A percentile compares a stretch with the other conserved stretches of the same genome.
Evolutionary conservation across 2,797 vertebrate species (phyloP).

Genomic region (Sebastes minor): DNA sequence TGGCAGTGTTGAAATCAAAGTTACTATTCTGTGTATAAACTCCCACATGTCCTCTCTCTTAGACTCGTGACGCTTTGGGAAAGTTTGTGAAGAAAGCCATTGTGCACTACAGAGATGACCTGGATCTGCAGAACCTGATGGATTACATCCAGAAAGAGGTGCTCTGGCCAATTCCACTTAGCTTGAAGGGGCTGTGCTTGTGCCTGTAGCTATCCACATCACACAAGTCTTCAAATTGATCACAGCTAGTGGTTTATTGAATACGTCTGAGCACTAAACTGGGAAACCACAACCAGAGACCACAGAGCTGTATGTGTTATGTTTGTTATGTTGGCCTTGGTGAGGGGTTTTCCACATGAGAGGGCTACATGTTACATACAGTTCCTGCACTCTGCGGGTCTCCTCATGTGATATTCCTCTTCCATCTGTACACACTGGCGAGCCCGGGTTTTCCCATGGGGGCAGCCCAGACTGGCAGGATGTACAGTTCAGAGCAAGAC

Average conservation of each 20-base stretch:
- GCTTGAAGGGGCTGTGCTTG: not conserved
- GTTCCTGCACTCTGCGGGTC: conserved; percentile 49
- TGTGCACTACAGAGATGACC: conserved; percentile 84
- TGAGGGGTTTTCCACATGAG: conserved; percentile 53
- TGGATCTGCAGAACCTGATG: conserved; percentile 87
- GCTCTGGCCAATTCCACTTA: conserved; percentile 10
- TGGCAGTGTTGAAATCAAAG: not conserved
- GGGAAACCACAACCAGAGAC: not conserved
- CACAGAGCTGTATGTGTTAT: not conserved
- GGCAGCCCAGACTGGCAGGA: conserved; percentile 53
- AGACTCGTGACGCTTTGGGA: conserved; percentile 79
- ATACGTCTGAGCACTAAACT: conserved; percentile 8
- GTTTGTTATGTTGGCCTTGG: conserved; percentile 13
- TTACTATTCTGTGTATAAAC: not conserved
- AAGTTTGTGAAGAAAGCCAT: conserved; percentile 85
- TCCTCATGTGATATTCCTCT: conserved; percentile 39
- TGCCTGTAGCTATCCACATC: not conserved
- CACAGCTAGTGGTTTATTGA: conserved; percentile 28
- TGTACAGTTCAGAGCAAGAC: conserved; percentile 22
- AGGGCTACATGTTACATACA: conserved; percentile 10
- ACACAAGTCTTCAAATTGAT: conserved; percentile 16
- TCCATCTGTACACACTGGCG: conserved; percentile 63
- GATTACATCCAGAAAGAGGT: conserved; percentile 87
- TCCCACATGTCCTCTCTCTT: conserved; percentile 3
- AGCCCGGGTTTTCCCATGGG: conserved; percentile 38